Base-by-base conservation (phyloP, 2,888 invertebrate species). In the Brenthis ino region DNA sequence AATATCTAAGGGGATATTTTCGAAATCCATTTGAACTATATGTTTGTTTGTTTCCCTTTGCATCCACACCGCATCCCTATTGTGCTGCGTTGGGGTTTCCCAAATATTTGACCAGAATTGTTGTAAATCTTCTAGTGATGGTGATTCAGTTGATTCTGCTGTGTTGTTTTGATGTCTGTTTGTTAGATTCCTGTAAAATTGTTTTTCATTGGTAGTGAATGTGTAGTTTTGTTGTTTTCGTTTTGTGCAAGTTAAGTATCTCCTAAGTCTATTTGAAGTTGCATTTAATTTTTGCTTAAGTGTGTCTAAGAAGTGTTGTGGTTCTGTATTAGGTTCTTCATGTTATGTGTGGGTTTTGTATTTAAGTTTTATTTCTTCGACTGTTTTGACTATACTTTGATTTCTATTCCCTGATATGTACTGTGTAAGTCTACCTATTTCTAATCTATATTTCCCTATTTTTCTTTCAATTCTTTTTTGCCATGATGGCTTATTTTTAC, bases 71-170 rank as follows among this genome's bases (percentile, higher is more conserved):
- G 57, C 67, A 20, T 72, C 63, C 14, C 51, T 4, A 51, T 75
- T 74, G 14, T 74, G 72, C 14, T 64, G 12, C 4, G 60, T 43
- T 12, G 72, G 72, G 14, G 68, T 56, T 57, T 68, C 55, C 71
- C 73, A 73, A 12, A 72, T 68, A 28, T 20, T 14, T 3, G 69
- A 28, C 72, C 71, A 75, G 50, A 65, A 73, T 3, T 47, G 58
- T 12, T 67, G 65, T 11, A 70, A 37, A 12, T 61, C 16, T 16
- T 64, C 56, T n/a, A 63, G 54, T 37, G 54, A 37, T 20, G 37
- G 16, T n/a, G 13, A 3, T 58, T 50, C 13, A 58, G 33, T 12
- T 14, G 69, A 11, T 20, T 58, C 12, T 64, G n/a, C 16, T 50
- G 50, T 43, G 43, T 37, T 67, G 12, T 57, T 48, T 20, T 3